Evolutionary conservation across 2,113 vertebrate species (phyloP), one percentile per base, ranked within the genome.

Genomic region (Plectropomus leopardus): DNA sequence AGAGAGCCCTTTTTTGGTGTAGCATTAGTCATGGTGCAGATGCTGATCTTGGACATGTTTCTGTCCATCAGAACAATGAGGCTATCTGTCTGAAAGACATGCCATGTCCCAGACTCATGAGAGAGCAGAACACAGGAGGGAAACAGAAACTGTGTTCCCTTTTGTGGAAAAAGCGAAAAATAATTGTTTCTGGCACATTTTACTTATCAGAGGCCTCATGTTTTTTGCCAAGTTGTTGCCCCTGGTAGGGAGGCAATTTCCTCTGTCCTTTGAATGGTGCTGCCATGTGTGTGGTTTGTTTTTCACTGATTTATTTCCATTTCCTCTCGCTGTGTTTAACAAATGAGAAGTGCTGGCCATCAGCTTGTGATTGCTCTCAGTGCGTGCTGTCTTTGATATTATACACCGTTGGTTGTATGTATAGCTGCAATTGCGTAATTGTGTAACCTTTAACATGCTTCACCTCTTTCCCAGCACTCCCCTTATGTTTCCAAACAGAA

Each of bases 151-250:
- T 77, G 7, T 79, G 68, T 70, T 61, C 53, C 19, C 48, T 30
- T 77, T 69, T 78, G 45, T 66, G 58, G 48, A 36, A 40, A 79
- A 67, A 81, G 34, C 44, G 10, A 42, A 55, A 80, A 88, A 68
- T 68, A 74, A 83, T 84, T 78, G 82, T 75, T 76, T 83, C 48
- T 72, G 78, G 63, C 67, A 75, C 57, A 26, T 63, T 72, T 50
- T 75, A 64, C 65, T 55, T 71, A 64, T 80, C 76, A 55, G 50
- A 65, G 45, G 28, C 23, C 28, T 78, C 42, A 45, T 78, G 68
- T 80, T 57, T 78, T 81, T 75, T 82, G 79, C 84, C 88, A 78
- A 78, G 71, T 70, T 79, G 53, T 70, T 78, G 69, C 78, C 78
- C 67, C 84, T 59, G 53, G 74, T 73, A 24, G 72, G 28, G 28